Conservation (phyloP, 1,140 invertebrate genomes). For the Bombus confusus region DNA sequence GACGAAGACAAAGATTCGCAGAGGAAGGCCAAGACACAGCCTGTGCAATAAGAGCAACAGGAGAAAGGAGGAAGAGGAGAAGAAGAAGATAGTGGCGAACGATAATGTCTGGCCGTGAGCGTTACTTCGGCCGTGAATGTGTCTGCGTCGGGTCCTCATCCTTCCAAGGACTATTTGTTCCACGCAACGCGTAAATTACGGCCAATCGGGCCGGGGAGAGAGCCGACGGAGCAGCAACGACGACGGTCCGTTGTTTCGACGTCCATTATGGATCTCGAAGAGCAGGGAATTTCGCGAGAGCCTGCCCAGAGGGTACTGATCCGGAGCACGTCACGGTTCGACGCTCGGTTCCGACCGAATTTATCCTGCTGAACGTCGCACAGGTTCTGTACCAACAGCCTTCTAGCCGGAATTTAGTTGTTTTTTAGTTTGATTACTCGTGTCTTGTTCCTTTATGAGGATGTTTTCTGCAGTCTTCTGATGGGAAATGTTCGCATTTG, state of each 20-base stretch:
- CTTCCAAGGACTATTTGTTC: constrained; percentile 65
- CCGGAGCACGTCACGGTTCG: constrained; percentile 51
- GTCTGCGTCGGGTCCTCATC: constrained; percentile 60
- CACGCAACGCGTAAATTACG: constrained; percentile 70
- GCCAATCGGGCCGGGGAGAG: constrained; percentile 49
- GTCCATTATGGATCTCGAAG: constrained; percentile 53
- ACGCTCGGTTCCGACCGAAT: constrained; percentile 14
- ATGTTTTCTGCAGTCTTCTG: neutral
- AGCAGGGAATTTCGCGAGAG: constrained; percentile 52
- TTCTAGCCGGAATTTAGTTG: neutral
- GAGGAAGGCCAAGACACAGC: neutral
- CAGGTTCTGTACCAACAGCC: neutral
- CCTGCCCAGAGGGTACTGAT: constrained; percentile 41
- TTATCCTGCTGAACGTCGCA: constrained; percentile 3
- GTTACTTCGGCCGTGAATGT: constrained; percentile 60
- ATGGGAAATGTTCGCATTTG: neutral
- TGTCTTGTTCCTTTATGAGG: neutral
- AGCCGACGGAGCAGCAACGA: constrained; percentile 38
- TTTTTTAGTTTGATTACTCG: neutral
- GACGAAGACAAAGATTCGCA: neutral
- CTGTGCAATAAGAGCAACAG: neutral
- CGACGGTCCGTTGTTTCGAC: constrained; percentile 43
- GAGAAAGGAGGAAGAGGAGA: neutral
- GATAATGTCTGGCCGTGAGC: constrained; percentile 65
- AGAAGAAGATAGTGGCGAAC: constrained; percentile 51